phyloP scores from a whole-genome alignment of 2,888 invertebrate genomes.

The Perizoma affinitatum region DNA sequence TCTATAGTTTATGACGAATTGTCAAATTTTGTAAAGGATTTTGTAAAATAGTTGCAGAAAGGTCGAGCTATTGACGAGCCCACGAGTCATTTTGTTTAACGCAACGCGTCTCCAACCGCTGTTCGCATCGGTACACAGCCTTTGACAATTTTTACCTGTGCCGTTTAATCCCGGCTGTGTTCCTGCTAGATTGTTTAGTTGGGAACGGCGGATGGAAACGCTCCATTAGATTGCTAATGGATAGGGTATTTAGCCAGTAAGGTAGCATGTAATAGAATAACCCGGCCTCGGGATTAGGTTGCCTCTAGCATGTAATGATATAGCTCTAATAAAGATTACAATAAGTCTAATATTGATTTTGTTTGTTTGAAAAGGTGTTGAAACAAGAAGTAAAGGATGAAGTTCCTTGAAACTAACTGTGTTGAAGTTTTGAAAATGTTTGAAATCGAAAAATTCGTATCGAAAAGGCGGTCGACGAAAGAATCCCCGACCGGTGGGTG shows the following conservation, averaged over 20 bases:
- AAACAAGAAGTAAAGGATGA: conserved; percentile 93
- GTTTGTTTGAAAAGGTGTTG: conserved; percentile 93
- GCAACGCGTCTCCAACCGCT: conserved; percentile 23
- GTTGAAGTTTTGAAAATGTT: conserved; percentile 84
- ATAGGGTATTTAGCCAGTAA: conserved; percentile 67
- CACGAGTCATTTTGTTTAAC: conserved; percentile 33
- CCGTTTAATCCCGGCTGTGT: conserved; percentile 7
- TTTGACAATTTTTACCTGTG: neutral
- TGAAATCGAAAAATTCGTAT: conserved; percentile 71
- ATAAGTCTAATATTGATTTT: conserved; percentile 87
- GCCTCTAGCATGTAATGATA: conserved; percentile 75
- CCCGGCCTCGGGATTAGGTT: conserved; percentile 54
- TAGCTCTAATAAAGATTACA: conserved; percentile 78
- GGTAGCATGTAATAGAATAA: conserved; percentile 69
- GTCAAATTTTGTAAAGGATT: conserved; percentile 39
- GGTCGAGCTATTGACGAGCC: conserved; percentile 43
- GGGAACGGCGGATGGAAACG: conserved; percentile 15
- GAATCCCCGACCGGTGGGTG: conserved; percentile 58
- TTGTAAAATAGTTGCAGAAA: conserved; percentile 37
- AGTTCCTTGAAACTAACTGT: conserved; percentile 85
- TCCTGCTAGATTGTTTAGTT: neutral
- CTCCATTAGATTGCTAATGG: conserved; percentile 49
- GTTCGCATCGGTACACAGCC: neutral
- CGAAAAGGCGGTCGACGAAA: conserved; percentile 73
- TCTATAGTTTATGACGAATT: conserved; percentile 38